Percentiles rank a stretch among this genome's conserved stretches.
Conservation (phyloP, 2,113 vertebrate species). For the Pelobates fuscus region DNA sequence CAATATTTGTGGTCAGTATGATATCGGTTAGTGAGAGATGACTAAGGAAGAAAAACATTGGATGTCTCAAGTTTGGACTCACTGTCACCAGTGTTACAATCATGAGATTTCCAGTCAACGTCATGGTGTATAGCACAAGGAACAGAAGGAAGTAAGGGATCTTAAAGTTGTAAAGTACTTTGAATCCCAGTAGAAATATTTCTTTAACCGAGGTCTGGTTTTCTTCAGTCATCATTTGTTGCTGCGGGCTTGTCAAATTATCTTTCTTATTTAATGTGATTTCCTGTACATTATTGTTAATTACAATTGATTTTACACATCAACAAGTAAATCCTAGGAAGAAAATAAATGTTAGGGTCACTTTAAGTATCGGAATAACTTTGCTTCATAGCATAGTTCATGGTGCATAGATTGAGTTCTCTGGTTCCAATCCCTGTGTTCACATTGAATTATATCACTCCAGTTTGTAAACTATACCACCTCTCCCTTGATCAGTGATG, state of each 20-base stretch:
- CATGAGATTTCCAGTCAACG: conserved; percentile 1
- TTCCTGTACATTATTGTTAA: no score
- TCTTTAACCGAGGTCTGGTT: not conserved
- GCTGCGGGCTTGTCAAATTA: not conserved
- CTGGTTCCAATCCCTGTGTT: no score
- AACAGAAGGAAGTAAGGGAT: not conserved
- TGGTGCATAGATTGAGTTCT: no score
- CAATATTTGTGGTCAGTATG: conserved; percentile 15
- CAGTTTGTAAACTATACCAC: no score
- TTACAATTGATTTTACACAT: no score
- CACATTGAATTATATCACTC: no score
- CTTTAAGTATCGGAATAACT: no score
- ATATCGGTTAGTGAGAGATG: conserved; percentile 12
- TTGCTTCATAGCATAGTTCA: no score
- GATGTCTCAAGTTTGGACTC: not conserved
- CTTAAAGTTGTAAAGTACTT: not conserved
- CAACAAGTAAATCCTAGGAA: no score
- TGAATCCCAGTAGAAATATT: not conserved
- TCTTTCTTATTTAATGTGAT: not conserved
- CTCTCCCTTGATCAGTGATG: no score
- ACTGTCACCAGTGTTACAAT: conserved; percentile 2
- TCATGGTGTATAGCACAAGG: not conserved
- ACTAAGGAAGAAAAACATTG: conserved; percentile 24
- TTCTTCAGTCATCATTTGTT: not conserved
- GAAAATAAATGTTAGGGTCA: no score